Evolutionary conservation across 2,113 vertebrate species (phyloP).

Genomic region (Lagopus leucura): DNA sequence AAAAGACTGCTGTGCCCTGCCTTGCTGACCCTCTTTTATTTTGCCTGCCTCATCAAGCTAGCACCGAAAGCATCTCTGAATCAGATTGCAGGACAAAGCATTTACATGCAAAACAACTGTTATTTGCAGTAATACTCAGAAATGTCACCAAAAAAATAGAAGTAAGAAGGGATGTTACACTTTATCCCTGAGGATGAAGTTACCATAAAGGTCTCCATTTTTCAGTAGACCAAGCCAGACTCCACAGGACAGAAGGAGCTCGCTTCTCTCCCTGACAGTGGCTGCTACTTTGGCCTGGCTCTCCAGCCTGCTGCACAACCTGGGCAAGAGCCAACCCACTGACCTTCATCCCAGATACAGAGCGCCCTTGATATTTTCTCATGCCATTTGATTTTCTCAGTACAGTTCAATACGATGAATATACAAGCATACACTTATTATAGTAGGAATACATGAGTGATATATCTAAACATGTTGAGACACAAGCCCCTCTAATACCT

Average conservation of each 20-base stretch:
- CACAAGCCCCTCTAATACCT: background rate
- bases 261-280: fast-evolving
- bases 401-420: background rate
- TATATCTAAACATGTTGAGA: background rate
- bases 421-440: background rate
- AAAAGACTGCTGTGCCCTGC: conserved; percentile 26
- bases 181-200: background rate
- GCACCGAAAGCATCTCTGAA: conserved; percentile 18
- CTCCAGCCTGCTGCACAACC: background rate
- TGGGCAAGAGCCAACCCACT: background rate
- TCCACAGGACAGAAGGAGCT: background rate
- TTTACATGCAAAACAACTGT: background rate
- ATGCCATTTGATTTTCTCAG: background rate
- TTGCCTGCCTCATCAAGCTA: conserved; percentile 22
- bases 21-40: conserved; percentile 62
- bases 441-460: background rate
- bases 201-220: background rate
- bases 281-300: background rate
- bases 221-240: background rate
- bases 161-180: background rate
- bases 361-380: background rate
- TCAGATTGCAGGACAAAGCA: conserved; percentile 1
- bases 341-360: background rate
- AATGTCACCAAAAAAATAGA: background rate
- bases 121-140: background rate